Evolutionary conservation across 2,797 vertebrate genomes (phyloP).

Genomic region (Oreochromis mossambicus): DNA sequence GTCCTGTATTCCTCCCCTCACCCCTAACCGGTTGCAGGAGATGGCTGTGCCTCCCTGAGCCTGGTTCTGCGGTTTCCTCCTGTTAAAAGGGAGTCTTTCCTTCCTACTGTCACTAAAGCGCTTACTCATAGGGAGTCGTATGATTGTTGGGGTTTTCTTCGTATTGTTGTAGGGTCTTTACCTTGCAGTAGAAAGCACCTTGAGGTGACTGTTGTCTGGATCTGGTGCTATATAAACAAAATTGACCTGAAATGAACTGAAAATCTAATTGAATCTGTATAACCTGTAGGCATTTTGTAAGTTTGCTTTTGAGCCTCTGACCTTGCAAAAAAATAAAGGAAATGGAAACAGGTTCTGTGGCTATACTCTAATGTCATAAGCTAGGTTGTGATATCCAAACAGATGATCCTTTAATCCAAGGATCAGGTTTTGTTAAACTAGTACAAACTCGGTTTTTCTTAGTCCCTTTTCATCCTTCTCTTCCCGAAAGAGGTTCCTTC

Average conservation of each 20-base stretch:
- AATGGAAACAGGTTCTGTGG: not conserved
- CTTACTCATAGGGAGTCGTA: not conserved
- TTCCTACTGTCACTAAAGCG: not conserved
- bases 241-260: not conserved
- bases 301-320: not conserved
- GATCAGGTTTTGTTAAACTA: not conserved
- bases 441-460: not conserved
- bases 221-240: not conserved
- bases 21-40: not conserved
- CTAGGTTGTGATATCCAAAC: not conserved
- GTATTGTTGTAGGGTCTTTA: not conserved
- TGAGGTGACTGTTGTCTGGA: not conserved
- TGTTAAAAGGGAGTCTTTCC: not conserved
- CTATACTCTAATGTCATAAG: not conserved
- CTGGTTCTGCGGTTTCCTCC: not conserved
- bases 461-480: not conserved
- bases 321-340: not conserved
- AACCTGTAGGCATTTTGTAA: not conserved
- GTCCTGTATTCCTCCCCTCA: accelerated
- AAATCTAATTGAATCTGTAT: not conserved
- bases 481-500: not conserved
- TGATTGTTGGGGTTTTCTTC: not conserved
- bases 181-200: not conserved
- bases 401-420: not conserved
- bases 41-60: not conserved